A percentile compares a stretch with the other conserved stretches of the same genome.
Conservation (phyloP, 2,113 vertebrate species). For the Mus pahari region DNA sequence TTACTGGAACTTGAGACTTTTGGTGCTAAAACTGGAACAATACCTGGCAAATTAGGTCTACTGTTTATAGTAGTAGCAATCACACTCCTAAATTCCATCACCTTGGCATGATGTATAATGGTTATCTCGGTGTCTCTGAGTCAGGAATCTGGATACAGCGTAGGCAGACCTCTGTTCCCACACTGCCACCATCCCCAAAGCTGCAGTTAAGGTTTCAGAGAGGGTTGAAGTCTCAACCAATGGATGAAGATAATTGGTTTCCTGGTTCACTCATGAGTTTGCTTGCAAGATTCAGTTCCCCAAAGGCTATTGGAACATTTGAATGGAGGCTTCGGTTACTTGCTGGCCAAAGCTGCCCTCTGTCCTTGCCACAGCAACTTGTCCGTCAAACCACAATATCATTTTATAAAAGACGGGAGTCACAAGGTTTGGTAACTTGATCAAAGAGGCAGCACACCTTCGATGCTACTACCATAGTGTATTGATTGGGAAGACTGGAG, state of each 20-base stretch:
- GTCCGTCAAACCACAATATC: conserved; percentile 10
- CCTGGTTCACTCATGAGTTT: not conserved
- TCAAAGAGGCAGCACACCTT: not conserved
- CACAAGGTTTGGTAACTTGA: not conserved
- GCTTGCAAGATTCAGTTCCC: not conserved
- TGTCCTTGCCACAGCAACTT: not conserved
- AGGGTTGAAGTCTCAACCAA: not conserved
- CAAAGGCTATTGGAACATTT: fast-evolving
- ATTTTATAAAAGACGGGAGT: not conserved
- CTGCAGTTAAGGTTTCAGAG: not conserved
- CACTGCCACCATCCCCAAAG: not conserved
- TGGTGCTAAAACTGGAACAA: not conserved
- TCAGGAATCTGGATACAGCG: not conserved
- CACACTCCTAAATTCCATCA: not conserved
- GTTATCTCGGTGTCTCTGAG: not conserved
- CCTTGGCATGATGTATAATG: not conserved
- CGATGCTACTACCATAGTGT: not conserved
- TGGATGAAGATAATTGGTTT: not conserved
- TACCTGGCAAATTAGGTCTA: not conserved
- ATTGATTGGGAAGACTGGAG: not conserved
- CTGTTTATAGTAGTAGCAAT: not conserved
- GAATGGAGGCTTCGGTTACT: fast-evolving
- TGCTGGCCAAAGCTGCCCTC: not conserved
- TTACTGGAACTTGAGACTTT: not conserved
- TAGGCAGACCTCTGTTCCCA: not conserved